Conservation (phyloP, 2,888 invertebrate species). For the Itoplectis maculator region DNA sequence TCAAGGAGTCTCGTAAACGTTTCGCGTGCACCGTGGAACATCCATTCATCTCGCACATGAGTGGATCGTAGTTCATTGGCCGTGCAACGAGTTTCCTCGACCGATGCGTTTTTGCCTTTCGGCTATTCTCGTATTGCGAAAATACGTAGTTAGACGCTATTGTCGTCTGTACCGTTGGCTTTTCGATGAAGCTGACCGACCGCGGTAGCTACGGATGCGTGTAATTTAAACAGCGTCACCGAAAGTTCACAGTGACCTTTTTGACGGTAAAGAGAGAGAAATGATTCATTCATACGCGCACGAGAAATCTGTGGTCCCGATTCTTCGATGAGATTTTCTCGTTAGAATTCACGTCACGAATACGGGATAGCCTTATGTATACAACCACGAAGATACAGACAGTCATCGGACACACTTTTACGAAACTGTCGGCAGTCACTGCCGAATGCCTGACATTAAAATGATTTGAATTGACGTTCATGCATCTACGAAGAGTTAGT, state of each 20-base stretch:
- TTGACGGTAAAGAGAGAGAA: slow-evolving; percentile 9
- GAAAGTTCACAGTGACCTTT: background rate
- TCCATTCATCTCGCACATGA: slow-evolving; percentile 53
- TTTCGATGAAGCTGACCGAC: slow-evolving; percentile 18
- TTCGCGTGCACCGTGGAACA: slow-evolving; percentile 14
- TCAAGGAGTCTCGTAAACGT: slow-evolving; percentile 55
- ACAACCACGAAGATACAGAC: slow-evolving; percentile 8
- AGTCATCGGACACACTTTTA: slow-evolving; percentile 8
- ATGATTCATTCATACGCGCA: slow-evolving; percentile 21
- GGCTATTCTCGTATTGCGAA: slow-evolving; percentile 4
- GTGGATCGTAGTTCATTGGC: slow-evolving; percentile 21
- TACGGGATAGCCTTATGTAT: slow-evolving; percentile 22
- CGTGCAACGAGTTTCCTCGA: slow-evolving; percentile 45
- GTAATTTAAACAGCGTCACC: background rate
- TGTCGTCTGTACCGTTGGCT: slow-evolving; percentile 8
- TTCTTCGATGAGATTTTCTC: slow-evolving; percentile 12
- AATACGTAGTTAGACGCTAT: slow-evolving; percentile 25
- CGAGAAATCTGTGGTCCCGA: slow-evolving; percentile 38
- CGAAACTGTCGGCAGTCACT: slow-evolving; percentile 2
- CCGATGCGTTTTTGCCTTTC: slow-evolving; percentile 9
- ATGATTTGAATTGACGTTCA: background rate
- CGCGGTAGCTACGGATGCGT: background rate
- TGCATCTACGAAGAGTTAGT: background rate
- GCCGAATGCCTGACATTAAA: background rate
- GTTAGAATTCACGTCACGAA: slow-evolving; percentile 29